phyloP scores from a whole-genome alignment of 2,113 vertebrate species.

The Peromyscus californicus region DNA sequence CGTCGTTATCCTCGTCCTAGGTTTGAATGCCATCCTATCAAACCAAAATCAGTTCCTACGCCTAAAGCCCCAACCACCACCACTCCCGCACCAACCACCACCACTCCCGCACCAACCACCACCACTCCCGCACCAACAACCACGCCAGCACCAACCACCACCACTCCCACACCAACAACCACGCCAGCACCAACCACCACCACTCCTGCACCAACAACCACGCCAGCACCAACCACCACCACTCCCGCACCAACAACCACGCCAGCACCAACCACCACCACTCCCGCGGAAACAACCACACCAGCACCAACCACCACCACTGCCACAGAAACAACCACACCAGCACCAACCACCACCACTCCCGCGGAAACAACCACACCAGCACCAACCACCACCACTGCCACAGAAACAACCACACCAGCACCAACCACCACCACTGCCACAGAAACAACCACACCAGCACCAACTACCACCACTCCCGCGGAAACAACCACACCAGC shows the following conservation, averaged over 20 bases:
- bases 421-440: neutral
- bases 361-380: neutral
- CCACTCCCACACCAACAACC: neutral
- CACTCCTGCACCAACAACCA: neutral
- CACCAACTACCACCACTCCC: neutral
- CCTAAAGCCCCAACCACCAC: neutral
- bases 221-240: fast-evolving
- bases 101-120: neutral
- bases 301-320: neutral
- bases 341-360: too few relatives aligned
- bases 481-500: neutral
- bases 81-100: neutral
- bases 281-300: neutral
- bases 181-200: neutral
- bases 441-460: neutral
- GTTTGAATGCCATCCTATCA: neutral
- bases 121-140: too few relatives aligned
- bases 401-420: neutral
- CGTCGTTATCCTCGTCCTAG: fast-evolving
- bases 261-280: neutral
- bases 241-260: neutral
- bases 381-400: neutral
- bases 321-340: neutral
- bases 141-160: neutral
- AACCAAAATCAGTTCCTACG: neutral